Evolutionary conservation across 2,113 vertebrate species (phyloP).

Genomic region (Gobio gobio): DNA sequence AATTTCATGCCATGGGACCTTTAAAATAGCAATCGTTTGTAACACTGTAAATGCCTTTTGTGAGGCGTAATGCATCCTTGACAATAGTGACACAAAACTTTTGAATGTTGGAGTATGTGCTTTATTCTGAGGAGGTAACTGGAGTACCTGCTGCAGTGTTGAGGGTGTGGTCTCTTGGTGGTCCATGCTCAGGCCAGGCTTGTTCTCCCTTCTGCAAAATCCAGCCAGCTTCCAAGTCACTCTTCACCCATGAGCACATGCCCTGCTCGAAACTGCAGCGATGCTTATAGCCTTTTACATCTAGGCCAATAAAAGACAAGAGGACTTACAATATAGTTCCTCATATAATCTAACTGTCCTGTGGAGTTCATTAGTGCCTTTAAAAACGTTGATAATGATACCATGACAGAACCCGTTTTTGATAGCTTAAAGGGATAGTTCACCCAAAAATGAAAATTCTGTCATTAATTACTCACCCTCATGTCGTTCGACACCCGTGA

Average conservation of each 20-base stretch:
- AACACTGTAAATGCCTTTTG: not conserved
- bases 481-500: too few relatives aligned
- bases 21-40: too few relatives aligned
- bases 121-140: not conserved
- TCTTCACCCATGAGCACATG: conserved; percentile 71
- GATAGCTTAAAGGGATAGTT: not conserved
- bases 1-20: too few relatives aligned
- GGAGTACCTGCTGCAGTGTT: conserved; percentile 73
- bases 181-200: conserved; percentile 64
- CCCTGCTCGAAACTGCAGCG: conserved; percentile 75
- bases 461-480: too few relatives aligned
- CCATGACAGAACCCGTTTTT: not conserved
- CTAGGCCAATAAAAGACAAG: conserved; percentile 50
- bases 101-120: not conserved
- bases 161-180: conserved; percentile 75
- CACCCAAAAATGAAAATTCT: too few relatives aligned
- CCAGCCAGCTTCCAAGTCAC: conserved; percentile 64
- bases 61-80: not conserved
- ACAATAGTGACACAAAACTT: not conserved
- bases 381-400: not conserved
- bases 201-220: conserved; percentile 57
- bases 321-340: not conserved
- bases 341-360: not conserved
- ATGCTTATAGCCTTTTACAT: conserved; percentile 60
- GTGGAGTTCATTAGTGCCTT: not conserved